These are phyloP conservation scores for Microplitis deprimator DNA, from an alignment of 2,888 invertebrate genomes.

Conservation along the genomic window DNA sequence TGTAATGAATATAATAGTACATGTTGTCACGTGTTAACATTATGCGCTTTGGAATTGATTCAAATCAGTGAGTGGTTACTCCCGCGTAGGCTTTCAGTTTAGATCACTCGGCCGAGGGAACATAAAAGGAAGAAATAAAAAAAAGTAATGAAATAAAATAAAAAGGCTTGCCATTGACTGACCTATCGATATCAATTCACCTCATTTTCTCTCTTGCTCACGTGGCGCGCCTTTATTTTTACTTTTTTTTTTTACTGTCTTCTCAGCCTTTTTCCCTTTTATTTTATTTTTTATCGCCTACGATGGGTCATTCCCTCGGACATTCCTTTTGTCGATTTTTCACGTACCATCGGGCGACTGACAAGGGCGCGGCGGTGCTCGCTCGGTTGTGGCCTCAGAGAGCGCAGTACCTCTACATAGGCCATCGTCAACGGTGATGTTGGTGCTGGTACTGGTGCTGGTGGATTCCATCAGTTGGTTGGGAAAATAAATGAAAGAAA, in stretches of 20 bases:
- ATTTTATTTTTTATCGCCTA: conserved; percentile 12
- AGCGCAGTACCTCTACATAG: not conserved
- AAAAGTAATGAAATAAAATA: not conserved
- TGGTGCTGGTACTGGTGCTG: not conserved
- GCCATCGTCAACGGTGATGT: too few species aligned
- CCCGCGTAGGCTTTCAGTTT: not conserved
- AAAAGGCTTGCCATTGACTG: not conserved
- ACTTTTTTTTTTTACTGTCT: not conserved
- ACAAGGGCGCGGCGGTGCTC: not conserved
- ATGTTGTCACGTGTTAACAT: not conserved
- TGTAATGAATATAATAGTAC: not conserved
- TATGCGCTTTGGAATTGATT: conserved; percentile 16
- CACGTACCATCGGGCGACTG: conserved; percentile 20
- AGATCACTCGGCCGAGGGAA: not conserved
- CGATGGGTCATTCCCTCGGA: conserved; percentile 30
- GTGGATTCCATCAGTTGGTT: not conserved
- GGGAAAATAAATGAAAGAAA: conserved; percentile 4
- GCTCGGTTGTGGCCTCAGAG: not conserved
- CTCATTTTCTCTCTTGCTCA: conserved; percentile 15
- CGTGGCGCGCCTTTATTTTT: conserved; percentile 6
- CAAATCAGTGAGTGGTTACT: not conserved
- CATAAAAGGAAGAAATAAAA: not conserved
- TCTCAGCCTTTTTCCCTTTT: not conserved
- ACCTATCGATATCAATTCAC: conserved; percentile 8
- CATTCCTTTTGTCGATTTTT: conserved; percentile 31